Evolutionary conservation across 2,113 vertebrate species (phyloP).

Genomic region (Symphodus melops): DNA sequence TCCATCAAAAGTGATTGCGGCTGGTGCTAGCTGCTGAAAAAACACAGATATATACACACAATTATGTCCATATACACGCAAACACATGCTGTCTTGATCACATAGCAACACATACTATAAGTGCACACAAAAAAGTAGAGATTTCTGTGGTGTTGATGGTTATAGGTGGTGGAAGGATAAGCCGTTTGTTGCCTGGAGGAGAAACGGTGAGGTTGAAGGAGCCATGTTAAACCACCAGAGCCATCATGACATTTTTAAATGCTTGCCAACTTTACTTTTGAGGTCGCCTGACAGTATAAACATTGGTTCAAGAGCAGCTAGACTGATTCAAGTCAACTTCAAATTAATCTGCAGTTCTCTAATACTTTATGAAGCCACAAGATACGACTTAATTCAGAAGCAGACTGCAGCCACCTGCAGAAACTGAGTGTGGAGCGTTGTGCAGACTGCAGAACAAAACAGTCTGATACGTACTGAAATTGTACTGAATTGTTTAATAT

Average conservation of each 20-base stretch:
- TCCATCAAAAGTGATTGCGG: slow-evolving; percentile 79
- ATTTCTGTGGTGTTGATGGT: slow-evolving; percentile 42
- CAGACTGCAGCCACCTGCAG: slow-evolving; percentile 15
- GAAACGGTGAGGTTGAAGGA: slow-evolving; percentile 23
- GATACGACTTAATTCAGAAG: slow-evolving; percentile 6
- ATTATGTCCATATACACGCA: slow-evolving; percentile 50
- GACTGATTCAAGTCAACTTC: slow-evolving; percentile 8
- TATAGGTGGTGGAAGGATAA: slow-evolving; percentile 46
- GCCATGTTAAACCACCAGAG: slow-evolving; percentile 29
- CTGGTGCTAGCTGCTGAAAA: slow-evolving; percentile 61
- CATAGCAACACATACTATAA: slow-evolving; percentile 33
- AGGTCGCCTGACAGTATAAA: slow-evolving; percentile 61
- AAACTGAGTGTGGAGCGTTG: not conserved
- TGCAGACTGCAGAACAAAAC: not conserved
- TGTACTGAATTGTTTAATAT: slow-evolving; percentile 17
- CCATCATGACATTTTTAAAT: slow-evolving; percentile 23
- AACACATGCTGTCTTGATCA: slow-evolving; percentile 26
- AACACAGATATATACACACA: slow-evolving; percentile 64
- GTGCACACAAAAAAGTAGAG: slow-evolving; percentile 27
- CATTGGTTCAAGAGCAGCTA: slow-evolving; percentile 18
- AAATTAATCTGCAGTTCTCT: slow-evolving; percentile 40
- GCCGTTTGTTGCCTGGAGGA: slow-evolving; percentile 20
- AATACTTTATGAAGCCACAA: slow-evolving; percentile 21
- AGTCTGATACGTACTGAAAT: slow-evolving; percentile 15
- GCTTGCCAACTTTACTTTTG: slow-evolving; percentile 32